Evolutionary conservation across 1,140 invertebrate species (phyloP).

Genomic region (Kradibia gibbosae): DNA sequence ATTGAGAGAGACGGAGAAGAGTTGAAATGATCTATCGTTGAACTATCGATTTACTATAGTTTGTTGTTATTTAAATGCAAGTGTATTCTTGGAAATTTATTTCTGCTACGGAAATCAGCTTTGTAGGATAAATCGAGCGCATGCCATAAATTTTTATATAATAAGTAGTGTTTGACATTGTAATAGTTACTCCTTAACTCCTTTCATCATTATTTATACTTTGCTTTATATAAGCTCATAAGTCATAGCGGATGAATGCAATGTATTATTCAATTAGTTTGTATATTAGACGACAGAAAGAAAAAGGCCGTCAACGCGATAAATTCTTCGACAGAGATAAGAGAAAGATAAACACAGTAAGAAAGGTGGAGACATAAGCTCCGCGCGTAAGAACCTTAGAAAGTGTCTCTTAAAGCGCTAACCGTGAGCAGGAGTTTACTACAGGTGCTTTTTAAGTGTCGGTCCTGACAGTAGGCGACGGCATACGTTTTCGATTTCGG

Average conservation of each 20-base stretch:
- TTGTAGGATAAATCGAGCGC: constrained; percentile 5
- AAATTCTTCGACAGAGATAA: constrained; percentile 10
- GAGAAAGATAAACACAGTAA: constrained; percentile 3
- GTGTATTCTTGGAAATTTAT: constrained; percentile 45
- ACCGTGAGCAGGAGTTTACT: neutral
- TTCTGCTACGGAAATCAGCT: constrained; percentile 23
- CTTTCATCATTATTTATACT: constrained; percentile 25
- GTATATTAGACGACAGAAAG: constrained; percentile 21
- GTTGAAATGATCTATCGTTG: constrained; percentile 33
- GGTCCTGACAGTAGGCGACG: neutral
- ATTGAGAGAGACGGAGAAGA: neutral
- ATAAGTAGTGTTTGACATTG: constrained; percentile 33
- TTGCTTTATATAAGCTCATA: neutral
- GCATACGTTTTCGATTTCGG: constrained; percentile 17
- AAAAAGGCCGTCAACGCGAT: neutral
- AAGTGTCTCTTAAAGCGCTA: constrained; percentile 19
- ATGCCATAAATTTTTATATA: constrained; percentile 37
- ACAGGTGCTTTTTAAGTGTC: constrained; percentile 34
- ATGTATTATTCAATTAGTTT: constrained; percentile 42
- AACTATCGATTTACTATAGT: constrained; percentile 17
- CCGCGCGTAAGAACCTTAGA: neutral
- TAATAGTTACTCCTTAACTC: constrained; percentile 8
- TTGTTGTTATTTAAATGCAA: constrained; percentile 39
- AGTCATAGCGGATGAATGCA: constrained; percentile 7
- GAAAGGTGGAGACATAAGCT: neutral